Base-by-base conservation (phyloP, 2,888 invertebrate species). In the Portevinia maculata region DNA sequence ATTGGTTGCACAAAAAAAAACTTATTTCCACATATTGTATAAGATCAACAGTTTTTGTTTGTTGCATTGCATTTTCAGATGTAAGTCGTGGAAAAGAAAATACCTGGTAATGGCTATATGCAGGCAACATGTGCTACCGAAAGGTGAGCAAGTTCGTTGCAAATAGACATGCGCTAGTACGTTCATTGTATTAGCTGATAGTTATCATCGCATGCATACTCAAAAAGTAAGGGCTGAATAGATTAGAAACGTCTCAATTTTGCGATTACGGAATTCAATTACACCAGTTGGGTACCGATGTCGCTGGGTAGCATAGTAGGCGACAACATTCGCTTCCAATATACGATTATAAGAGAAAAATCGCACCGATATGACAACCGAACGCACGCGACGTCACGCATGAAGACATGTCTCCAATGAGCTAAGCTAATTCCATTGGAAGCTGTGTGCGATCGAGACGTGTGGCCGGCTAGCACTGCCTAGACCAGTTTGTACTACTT, bases 311-410 rank as follows among this genome's bases (percentile, higher is more conserved):
- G 46, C 53, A 19, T 60, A n/a, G 37, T 34, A 44, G 73, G 44
- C 37, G 44, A 34, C 57, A 71, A 32, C 64, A 55, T 65, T 13
- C 50, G 44, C 50, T 78, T 48, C 48, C 55, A 24, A 30, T 59
- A 50, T 37, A 30, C 8, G 53, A 39, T 32, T 5, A 41, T 21
- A n/a, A n/a, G n/a, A n/a, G n/a, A n/a, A n/a, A n/a, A n/a, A 52
- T 13, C 34, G 34, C 11, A 48, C 15, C n/a, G n/a, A n/a, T n/a
- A n/a, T 24, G 9, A n/a, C 9, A 17, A 19, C 19, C n/a, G 13
- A 57, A 34, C 28, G 48, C 70, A 78, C 76, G 55, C 71, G 60
- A 64, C 64, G 57, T 59, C 59, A 79, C 52, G 78, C 73, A 50
- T 73, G 57, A 78, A 64, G 41, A 65, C 41, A 19, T 52, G 39